phyloP scores from a whole-genome alignment of 2,113 vertebrate genomes.

The Sinocyclocheilus anophthalmus region DNA sequence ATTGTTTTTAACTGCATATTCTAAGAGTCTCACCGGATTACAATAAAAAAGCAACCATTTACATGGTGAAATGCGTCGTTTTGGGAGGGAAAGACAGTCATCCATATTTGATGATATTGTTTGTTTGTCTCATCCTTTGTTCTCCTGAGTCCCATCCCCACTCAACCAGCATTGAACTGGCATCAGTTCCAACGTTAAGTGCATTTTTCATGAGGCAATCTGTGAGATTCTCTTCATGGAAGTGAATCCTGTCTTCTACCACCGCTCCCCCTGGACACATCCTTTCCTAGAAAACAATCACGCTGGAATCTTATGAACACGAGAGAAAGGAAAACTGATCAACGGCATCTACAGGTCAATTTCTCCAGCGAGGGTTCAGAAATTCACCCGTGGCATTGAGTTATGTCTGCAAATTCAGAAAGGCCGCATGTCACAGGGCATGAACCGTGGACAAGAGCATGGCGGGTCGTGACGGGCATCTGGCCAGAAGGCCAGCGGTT shows the following conservation, averaged over 20 bases:
- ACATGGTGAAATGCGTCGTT: constrained; percentile 72
- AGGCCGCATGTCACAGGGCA: constrained; percentile 49
- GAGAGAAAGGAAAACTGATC: constrained; percentile 41
- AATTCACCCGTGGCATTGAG: constrained; percentile 55
- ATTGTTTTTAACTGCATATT: constrained; percentile 51
- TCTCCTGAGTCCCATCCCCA: constrained; percentile 56
- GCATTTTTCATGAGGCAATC: constrained; percentile 55
- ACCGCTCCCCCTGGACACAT: background rate
- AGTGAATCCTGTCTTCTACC: background rate
- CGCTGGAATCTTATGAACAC: background rate
- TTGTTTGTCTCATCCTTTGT: constrained; percentile 62
- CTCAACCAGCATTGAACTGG: constrained; percentile 38
- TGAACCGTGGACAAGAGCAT: constrained; percentile 21
- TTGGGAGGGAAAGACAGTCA: constrained; percentile 70
- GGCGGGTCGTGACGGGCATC: constrained; percentile 33
- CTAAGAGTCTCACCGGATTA: constrained; percentile 62
- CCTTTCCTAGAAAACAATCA: constrained; percentile 12
- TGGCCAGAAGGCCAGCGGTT: constrained; percentile 55
- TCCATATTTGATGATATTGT: constrained; percentile 78
- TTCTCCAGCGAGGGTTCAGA: constrained; percentile 45
- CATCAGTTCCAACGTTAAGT: constrained; percentile 53
- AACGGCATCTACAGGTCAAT: constrained; percentile 41
- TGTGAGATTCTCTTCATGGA: constrained; percentile 49
- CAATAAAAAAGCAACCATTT: constrained; percentile 70
- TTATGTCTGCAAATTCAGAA: constrained; percentile 56